Conservation (phyloP, 2,113 vertebrate species). For the Petrocephalus zakoni region DNA sequence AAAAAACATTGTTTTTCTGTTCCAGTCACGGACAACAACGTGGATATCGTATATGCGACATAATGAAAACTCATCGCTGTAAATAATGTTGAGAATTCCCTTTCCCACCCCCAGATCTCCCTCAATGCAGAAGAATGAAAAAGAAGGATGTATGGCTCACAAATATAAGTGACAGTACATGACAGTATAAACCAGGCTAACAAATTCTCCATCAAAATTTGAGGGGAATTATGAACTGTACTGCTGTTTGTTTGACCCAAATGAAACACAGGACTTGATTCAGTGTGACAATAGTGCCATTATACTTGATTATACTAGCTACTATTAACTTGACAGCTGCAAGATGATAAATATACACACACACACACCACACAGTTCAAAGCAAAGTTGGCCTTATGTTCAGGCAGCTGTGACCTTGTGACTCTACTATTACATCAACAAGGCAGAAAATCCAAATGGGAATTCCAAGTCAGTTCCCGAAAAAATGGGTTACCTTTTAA, state of each 20-base stretch:
- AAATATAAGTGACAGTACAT: neutral
- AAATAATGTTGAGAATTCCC: neutral
- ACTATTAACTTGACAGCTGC: neutral
- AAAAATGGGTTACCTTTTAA: neutral
- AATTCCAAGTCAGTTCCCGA: neutral
- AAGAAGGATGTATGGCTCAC: neutral
- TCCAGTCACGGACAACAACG: too few species aligned
- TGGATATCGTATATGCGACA: too few species aligned
- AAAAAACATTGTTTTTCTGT: too few species aligned
- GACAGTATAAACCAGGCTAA: neutral
- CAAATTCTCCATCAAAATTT: neutral
- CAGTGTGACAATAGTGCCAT: neutral
- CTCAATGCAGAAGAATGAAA: neutral
- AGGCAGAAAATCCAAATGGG: neutral
- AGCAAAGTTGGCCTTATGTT: neutral
- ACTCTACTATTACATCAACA: neutral
- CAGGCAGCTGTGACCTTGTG: constrained; percentile 1
- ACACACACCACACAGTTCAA: neutral
- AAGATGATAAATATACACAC: neutral
- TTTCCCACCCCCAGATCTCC: neutral
- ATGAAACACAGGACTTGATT: neutral
- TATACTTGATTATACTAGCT: neutral
- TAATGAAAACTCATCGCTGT: too few species aligned
- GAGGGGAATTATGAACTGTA: neutral
- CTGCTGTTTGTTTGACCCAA: neutral